A percentile compares a stretch with the other conserved stretches of the same genome.
phyloP scores from a whole-genome alignment of 2,113 vertebrate genomes.

The Barbus barbus region DNA sequence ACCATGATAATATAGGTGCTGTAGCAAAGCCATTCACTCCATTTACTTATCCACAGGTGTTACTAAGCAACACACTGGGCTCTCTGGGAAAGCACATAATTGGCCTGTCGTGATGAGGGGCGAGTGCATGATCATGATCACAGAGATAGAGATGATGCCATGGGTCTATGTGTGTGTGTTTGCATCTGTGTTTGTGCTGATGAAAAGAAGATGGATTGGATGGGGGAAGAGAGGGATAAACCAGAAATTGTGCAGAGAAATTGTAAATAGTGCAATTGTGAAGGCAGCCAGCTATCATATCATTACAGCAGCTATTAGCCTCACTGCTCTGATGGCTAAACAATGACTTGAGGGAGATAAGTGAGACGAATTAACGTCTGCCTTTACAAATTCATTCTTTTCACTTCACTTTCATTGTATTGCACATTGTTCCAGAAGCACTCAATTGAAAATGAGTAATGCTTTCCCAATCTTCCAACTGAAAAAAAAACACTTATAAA shows the following conservation, averaged over 20 bases:
- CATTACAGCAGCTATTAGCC: conserved; percentile 54
- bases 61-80: conserved; percentile 79
- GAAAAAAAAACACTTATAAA: not conserved
- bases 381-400: conserved; percentile 40
- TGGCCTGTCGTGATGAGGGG: conserved; percentile 69
- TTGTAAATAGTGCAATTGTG: conserved; percentile 45
- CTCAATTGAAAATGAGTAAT: conserved; percentile 15
- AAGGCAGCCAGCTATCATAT: conserved; percentile 46
- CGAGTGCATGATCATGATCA: conserved; percentile 66
- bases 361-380: conserved; percentile 13
- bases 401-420: conserved; percentile 24
- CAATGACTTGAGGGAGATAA: conserved; percentile 45
- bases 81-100: conserved; percentile 69
- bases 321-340: conserved; percentile 34
- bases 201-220: conserved; percentile 43
- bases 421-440: not conserved
- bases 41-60: conserved; percentile 75
- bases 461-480: not conserved
- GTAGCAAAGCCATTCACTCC: conserved; percentile 60
- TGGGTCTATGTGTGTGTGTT: conserved; percentile 12
- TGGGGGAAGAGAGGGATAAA: conserved; percentile 14
- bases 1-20: conserved; percentile 57
- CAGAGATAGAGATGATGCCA: conserved; percentile 42
- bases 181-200: conserved; percentile 37
- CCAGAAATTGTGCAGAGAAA: too few species aligned